These are phyloP conservation scores for Abrostola tripartita DNA, from an alignment of 2,888 invertebrate genomes.

Conservation along the genomic window DNA sequence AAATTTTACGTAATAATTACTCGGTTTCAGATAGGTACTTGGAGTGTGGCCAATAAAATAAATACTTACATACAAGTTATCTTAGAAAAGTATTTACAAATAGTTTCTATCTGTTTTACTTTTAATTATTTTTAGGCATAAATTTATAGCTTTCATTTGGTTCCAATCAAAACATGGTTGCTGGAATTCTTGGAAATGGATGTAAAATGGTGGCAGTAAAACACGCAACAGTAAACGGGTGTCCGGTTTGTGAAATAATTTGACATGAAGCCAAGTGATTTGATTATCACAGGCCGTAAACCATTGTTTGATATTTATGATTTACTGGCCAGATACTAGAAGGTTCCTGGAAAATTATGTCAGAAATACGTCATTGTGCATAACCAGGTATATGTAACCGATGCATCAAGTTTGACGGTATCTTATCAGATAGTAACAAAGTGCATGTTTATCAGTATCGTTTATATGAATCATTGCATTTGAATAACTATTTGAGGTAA, in stretches of 20 bases:
- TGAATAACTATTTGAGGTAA: too few relatives aligned
- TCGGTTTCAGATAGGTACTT: conserved; percentile 46
- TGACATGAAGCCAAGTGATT: conserved; percentile 48
- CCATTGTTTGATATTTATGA: conserved; percentile 33
- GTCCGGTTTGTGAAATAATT: conserved; percentile 31
- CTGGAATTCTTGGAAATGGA: conserved; percentile 31
- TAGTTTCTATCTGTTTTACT: conserved; percentile 44
- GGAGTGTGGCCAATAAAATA: conserved; percentile 38
- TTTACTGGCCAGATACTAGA: conserved; percentile 12
- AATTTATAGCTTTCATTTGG: conserved; percentile 37
- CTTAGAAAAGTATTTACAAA: conserved; percentile 35
- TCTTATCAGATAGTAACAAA: conserved; percentile 1
- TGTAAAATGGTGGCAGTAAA: conserved; percentile 32
- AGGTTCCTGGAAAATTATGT: conserved; percentile 23
- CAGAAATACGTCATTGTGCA: conserved; percentile 20
- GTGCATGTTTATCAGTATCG: conserved; percentile 1
- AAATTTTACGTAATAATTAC: conserved; percentile 51
- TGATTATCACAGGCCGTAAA: conserved; percentile 26
- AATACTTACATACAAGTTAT: conserved; percentile 34
- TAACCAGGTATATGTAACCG: neutral
- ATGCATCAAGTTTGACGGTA: neutral
- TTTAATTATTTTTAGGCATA: conserved; percentile 45
- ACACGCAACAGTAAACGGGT: conserved; percentile 19
- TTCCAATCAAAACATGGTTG: conserved; percentile 48
- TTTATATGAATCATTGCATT: too few relatives aligned